Conservation (phyloP, 2,888 invertebrate species). For the Punctoribates punctum region DNA sequence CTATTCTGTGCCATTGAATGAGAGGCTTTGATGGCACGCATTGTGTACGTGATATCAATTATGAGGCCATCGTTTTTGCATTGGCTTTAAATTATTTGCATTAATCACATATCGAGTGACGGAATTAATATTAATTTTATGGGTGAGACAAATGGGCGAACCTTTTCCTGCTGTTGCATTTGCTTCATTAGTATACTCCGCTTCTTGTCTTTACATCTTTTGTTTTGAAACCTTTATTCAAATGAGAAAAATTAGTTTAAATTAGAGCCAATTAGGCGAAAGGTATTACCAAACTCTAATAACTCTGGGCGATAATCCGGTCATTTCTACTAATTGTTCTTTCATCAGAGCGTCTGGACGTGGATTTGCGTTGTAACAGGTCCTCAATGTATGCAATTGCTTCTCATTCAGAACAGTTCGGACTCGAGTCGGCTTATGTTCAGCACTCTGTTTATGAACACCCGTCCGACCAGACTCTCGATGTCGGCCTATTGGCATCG, state of each 20-base stretch:
- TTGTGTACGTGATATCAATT: constrained; percentile 2
- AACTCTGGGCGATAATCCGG: constrained; percentile 90
- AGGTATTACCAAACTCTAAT: constrained; percentile 81
- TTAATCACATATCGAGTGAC: not conserved
- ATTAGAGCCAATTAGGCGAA: too few relatives aligned
- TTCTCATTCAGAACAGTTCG: constrained; percentile 98
- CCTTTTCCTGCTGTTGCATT: constrained; percentile 97
- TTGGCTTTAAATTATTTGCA: not conserved
- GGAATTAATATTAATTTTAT: not conserved
- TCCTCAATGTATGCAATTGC: constrained; percentile 92
- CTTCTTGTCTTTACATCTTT: constrained; percentile 96
- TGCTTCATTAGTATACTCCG: constrained; percentile 93
- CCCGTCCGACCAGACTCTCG: constrained; percentile 49
- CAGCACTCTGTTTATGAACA: constrained; percentile 58
- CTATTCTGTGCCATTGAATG: not conserved
- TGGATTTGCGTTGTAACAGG: constrained; percentile 96
- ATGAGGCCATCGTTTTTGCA: not conserved
- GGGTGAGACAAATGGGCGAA: constrained; percentile 55
- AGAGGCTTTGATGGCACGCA: not conserved
- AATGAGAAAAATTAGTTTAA: not conserved
- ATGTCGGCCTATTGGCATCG: constrained; percentile 48
- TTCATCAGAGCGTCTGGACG: constrained; percentile 98
- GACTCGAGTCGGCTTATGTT: constrained; percentile 96
- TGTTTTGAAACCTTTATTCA: constrained; percentile 66
- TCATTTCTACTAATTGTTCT: constrained; percentile 99